A percentile compares a stretch with the other conserved stretches of the same genome.
These are phyloP conservation scores for Olivierus martensii DNA, from an alignment of 1,140 invertebrate species.

Conservation along the genomic window DNA sequence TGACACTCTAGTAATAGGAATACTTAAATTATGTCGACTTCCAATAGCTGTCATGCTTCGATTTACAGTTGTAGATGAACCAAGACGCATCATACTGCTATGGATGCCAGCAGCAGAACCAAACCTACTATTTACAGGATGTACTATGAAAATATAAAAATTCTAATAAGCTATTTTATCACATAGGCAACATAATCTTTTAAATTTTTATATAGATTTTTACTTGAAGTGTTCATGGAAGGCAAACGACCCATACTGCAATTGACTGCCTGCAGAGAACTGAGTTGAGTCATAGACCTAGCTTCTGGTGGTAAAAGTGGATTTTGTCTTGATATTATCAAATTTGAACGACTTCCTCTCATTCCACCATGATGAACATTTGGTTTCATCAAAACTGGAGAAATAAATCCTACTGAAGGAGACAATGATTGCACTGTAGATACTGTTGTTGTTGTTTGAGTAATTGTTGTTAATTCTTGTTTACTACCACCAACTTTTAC, in stretches of 20 bases:
- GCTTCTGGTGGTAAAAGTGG: slow-evolving; percentile 10
- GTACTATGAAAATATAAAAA: slow-evolving; percentile 22
- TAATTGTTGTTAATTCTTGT: slow-evolving; percentile 20
- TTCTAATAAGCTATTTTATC: slow-evolving; percentile 14
- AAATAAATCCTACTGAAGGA: neutral
- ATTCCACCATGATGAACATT: slow-evolving; percentile 6
- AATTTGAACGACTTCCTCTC: slow-evolving; percentile 5
- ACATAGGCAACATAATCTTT: neutral
- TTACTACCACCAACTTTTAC: slow-evolving; percentile 49
- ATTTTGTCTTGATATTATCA: slow-evolving; percentile 1
- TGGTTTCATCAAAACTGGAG: neutral
- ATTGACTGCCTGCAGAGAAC: slow-evolving; percentile 15
- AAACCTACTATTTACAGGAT: slow-evolving; percentile 20
- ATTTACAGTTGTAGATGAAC: slow-evolving; percentile 40
- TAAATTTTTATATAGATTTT: neutral
- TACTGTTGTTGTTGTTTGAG: slow-evolving; percentile 10
- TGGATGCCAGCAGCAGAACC: slow-evolving; percentile 59
- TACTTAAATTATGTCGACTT: slow-evolving; percentile 15
- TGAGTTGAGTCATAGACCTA: slow-evolving; percentile 17
- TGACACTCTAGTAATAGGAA: slow-evolving; percentile 26
- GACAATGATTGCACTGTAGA: neutral
- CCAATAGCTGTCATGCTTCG: slow-evolving; percentile 24
- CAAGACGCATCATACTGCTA: slow-evolving; percentile 64
- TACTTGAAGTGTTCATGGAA: slow-evolving; percentile 14
- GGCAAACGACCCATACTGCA: slow-evolving; percentile 13